phyloP scores from a whole-genome alignment of 1,140 invertebrate genomes.

The Stegodyphus mimosarum region DNA sequence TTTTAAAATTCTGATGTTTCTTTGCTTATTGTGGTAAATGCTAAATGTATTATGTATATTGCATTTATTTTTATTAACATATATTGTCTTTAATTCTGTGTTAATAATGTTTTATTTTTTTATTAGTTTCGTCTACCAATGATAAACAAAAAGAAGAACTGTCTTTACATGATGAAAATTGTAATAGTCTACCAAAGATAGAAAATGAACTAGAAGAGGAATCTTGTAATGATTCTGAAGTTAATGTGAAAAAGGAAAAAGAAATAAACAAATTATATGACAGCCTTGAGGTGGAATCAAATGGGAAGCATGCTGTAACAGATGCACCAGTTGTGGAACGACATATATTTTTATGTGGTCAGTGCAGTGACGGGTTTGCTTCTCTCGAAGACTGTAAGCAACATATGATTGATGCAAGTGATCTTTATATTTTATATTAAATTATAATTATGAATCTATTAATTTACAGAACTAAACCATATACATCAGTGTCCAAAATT shows the following conservation, averaged over 20 bases:
- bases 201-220: not conserved
- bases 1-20: too few relatives aligned
- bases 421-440: not conserved
- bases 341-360: slow-evolving; percentile 67
- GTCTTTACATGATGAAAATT: too few relatives aligned
- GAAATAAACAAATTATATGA: not conserved
- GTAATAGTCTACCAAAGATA: not conserved
- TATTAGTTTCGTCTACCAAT: too few relatives aligned
- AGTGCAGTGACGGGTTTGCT: slow-evolving; percentile 67
- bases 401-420: slow-evolving; percentile 66
- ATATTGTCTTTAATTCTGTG: too few relatives aligned
- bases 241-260: not conserved
- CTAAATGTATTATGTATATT: too few relatives aligned
- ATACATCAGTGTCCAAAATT: too few relatives aligned
- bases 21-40: too few relatives aligned
- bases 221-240: not conserved
- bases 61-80: too few relatives aligned
- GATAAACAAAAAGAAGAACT: too few relatives aligned
- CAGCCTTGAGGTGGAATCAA: not conserved
- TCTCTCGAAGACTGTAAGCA: slow-evolving; percentile 67
- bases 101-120: too few relatives aligned
- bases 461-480: too few relatives aligned
- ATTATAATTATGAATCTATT: too few relatives aligned
- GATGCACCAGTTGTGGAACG: slow-evolving; percentile 35
- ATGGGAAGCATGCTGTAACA: slow-evolving; percentile 2